Conservation (phyloP, 1,140 invertebrate genomes). For the Cephus cinctus region DNA sequence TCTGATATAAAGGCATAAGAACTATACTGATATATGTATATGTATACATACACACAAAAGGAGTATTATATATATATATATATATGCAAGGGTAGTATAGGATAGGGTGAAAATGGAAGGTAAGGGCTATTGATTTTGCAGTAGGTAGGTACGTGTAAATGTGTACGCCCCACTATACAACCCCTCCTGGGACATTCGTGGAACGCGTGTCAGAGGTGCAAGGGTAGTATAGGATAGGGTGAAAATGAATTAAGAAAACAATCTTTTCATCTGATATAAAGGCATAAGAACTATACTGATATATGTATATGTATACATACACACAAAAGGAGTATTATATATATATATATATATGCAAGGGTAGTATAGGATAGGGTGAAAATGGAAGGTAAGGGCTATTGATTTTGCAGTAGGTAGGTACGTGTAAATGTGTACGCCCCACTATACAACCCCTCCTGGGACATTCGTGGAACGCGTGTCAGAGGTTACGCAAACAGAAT, state of each 20-base stretch:
- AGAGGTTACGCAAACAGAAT: conserved; percentile 30
- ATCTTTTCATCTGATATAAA: neutral
- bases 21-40: neutral
- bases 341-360: neutral
- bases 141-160: too few species aligned
- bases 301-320: neutral
- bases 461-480: conserved; percentile 18
- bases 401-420: too few species aligned
- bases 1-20: neutral
- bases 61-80: neutral
- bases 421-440: too few species aligned
- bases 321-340: neutral
- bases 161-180: too few species aligned
- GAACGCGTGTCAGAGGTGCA: conserved; percentile 24
- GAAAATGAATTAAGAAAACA: too few species aligned
- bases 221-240: conserved; percentile 7
- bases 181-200: neutral
- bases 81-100: conserved; percentile 4
- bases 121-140: conserved; percentile 22
- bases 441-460: neutral
- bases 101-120: conserved; percentile 13
- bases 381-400: conserved; percentile 20
- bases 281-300: neutral
- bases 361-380: conserved; percentile 4
- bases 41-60: neutral